phyloP scores from a whole-genome alignment of 2,888 invertebrate genomes.

The Watsonalla binaria region DNA sequence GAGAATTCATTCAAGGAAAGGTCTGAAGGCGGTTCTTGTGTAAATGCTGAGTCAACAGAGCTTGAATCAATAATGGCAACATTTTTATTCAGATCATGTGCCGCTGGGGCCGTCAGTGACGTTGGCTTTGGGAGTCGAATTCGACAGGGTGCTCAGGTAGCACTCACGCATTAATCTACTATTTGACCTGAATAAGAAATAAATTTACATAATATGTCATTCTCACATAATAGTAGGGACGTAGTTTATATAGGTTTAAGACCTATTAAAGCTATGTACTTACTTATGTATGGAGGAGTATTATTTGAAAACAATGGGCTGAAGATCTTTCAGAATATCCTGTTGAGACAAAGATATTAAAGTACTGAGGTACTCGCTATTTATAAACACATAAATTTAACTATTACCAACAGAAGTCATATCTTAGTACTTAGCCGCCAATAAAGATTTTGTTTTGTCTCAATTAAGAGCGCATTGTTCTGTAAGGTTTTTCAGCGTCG shows the following conservation, averaged over 20 bases:
- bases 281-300: background rate
- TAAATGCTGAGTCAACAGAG: constrained; percentile 42
- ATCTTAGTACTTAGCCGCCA: too few species aligned
- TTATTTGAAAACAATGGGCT: background rate
- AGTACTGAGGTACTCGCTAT: too few species aligned
- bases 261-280: background rate
- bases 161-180: background rate
- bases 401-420: too few species aligned
- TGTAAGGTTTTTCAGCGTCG: too few species aligned
- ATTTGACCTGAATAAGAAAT: too few species aligned
- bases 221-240: too few species aligned
- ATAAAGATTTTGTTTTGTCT: too few species aligned
- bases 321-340: background rate
- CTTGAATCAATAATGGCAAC: constrained; percentile 45
- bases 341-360: too few species aligned
- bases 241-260: too few species aligned
- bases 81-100: constrained; percentile 52
- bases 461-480: too few species aligned
- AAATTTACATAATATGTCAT: too few species aligned
- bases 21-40: constrained; percentile 30
- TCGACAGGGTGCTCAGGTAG: constrained; percentile 4
- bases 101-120: constrained; percentile 33
- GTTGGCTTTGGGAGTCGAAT: constrained; percentile 19
- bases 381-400: too few species aligned
- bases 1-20: constrained; percentile 26